phyloP scores from a whole-genome alignment of 2,113 vertebrate genomes.

The Smithornis capensis region DNA sequence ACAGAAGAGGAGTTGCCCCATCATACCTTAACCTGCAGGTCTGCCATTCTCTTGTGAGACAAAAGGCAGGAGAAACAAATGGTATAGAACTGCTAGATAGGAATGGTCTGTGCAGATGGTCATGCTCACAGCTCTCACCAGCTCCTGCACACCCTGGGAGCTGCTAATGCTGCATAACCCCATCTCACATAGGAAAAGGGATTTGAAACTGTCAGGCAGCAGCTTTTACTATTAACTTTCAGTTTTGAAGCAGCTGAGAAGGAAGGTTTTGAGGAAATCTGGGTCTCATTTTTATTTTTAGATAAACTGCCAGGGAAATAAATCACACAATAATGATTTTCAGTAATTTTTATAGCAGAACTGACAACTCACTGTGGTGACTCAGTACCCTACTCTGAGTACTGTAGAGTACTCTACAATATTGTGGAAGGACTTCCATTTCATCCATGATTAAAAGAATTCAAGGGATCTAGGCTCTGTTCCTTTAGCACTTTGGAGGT shows the following conservation, averaged over 20 bases:
- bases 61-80: background rate
- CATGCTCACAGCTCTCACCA: fast-evolving
- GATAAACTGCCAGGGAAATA: conserved; percentile 45
- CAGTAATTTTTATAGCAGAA: conserved; percentile 29
- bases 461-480: background rate
- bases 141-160: background rate
- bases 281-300: conserved; percentile 32
- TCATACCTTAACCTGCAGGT: background rate
- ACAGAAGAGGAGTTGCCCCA: background rate
- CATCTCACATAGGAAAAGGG: background rate
- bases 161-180: background rate
- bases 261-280: background rate
- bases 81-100: background rate
- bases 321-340: conserved; percentile 41
- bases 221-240: conserved; percentile 8
- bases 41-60: background rate
- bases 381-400: background rate
- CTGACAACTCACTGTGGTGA: background rate
- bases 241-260: conserved; percentile 47
- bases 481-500: background rate
- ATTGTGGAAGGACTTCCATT: background rate
- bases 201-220: conserved; percentile 10
- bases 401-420: background rate
- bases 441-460: background rate
- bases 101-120: background rate